These are phyloP conservation scores for Xenotilapia flavipinnis DNA, from an alignment of 2,113 vertebrate species.

Conservation along the genomic window DNA sequence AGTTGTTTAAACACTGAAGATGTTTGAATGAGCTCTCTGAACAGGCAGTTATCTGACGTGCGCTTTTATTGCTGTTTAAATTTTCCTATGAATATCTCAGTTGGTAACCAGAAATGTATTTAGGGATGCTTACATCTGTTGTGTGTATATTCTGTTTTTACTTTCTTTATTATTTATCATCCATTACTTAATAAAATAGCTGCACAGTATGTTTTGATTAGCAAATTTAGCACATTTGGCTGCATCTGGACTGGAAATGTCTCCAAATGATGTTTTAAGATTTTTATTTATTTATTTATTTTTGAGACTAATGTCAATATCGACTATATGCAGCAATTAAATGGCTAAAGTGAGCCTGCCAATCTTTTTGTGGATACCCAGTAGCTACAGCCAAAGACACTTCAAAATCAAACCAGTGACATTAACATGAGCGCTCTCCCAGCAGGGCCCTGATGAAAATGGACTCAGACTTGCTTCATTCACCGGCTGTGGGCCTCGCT, in stretches of 20 bases:
- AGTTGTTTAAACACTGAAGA: background rate
- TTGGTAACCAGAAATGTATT: background rate
- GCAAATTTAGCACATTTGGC: background rate
- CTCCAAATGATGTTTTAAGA: background rate
- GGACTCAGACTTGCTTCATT: conserved; percentile 77
- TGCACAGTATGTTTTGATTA: background rate
- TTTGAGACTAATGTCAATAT: background rate
- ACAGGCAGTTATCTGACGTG: background rate
- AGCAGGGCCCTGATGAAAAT: conserved; percentile 71
- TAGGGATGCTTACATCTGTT: fast-evolving
- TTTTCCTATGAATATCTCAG: background rate
- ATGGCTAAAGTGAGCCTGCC: background rate
- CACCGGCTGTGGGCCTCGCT: conserved; percentile 82
- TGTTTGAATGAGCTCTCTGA: background rate
- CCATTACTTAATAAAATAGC: background rate
- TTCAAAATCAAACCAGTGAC: background rate
- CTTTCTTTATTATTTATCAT: background rate
- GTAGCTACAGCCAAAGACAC: background rate
- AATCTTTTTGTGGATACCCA: background rate
- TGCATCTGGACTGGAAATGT: background rate
- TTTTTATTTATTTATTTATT: background rate
- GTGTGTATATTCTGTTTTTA: background rate
- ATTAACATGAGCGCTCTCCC: background rate
- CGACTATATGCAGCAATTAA: background rate
- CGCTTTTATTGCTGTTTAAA: background rate